A percentile compares a stretch with the other conserved stretches of the same genome.
These are phyloP conservation scores for Acanthopagrus latus DNA, from an alignment of 2,797 vertebrate genomes.

Conservation along the genomic window DNA sequence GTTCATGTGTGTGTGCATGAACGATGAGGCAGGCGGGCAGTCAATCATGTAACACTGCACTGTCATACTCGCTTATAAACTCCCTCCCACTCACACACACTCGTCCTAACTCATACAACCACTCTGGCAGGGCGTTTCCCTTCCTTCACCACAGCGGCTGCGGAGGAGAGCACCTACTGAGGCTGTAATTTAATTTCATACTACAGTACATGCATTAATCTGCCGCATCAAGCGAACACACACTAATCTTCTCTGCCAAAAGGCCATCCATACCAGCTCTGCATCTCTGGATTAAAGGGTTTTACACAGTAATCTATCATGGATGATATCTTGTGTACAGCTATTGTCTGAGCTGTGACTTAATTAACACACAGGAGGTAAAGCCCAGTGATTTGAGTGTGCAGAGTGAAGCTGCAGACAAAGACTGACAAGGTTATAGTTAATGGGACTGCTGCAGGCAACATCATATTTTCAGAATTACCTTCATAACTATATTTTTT, in stretches of 20 bases:
- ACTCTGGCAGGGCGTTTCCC: conserved; percentile 65
- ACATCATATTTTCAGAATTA: neutral
- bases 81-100: conserved; percentile 36
- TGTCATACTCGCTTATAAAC: conserved; percentile 56
- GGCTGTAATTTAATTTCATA: conserved; percentile 57
- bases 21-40: conserved; percentile 25
- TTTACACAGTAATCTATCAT: conserved; percentile 64
- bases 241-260: conserved; percentile 67
- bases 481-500: neutral
- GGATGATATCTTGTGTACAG: conserved; percentile 52
- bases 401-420: conserved; percentile 10
- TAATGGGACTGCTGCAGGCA: conserved; percentile 4
- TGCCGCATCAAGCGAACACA: conserved; percentile 38
- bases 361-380: neutral
- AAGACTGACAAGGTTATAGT: conserved; percentile 17
- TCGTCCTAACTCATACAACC: conserved; percentile 2
- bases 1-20: neutral
- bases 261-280: conserved; percentile 57
- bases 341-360: conserved; percentile 46
- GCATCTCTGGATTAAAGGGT: conserved; percentile 70
- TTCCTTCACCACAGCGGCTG: conserved; percentile 22
- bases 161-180: conserved; percentile 32
- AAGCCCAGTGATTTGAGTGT: neutral
- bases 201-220: conserved; percentile 68
- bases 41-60: conserved; percentile 58